phyloP scores from a whole-genome alignment of 23 tunicate genomes.

The Phallusia fumigata region DNA sequence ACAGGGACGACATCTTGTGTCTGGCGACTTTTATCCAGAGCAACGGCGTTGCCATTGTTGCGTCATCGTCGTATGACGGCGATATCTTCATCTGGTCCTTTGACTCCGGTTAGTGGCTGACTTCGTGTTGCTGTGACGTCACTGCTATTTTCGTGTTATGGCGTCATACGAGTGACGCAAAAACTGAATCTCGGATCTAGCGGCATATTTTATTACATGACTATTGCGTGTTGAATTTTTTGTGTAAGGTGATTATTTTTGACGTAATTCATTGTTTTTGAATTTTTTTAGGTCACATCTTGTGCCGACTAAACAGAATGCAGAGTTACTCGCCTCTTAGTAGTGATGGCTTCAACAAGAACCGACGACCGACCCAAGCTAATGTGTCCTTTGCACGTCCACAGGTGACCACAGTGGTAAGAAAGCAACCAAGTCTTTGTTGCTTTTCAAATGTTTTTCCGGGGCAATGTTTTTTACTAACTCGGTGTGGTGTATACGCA shows the following conservation, averaged over 20 bases:
- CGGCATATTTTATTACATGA: no score
- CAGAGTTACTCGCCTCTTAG: conserved; percentile 70
- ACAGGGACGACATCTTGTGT: conserved; percentile 78
- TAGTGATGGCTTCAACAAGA: conserved; percentile 40
- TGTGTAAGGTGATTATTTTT: no score
- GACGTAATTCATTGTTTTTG: no score
- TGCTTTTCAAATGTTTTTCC: no score
- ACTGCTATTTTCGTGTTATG: no score
- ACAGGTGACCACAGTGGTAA: background rate
- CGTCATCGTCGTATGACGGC: conserved; percentile 91
- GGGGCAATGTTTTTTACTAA: no score
- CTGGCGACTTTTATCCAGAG: conserved; percentile 45
- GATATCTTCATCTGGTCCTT: conserved; percentile 84
- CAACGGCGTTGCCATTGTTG: conserved; percentile 60
- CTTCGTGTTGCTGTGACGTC: no score
- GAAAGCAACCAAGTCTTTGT: no score
- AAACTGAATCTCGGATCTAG: no score
- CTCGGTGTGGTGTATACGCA: no score
- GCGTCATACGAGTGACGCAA: no score
- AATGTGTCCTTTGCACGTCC: background rate
- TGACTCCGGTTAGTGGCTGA: conserved; percentile 57
- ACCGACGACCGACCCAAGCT: conserved; percentile 14
- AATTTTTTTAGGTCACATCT: conserved; percentile 63
- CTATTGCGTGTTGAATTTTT: no score
- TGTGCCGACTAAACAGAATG: conserved; percentile 73